Base-by-base conservation (phyloP, 2,797 vertebrate genomes). In the Babyrousa celebensis region DNA sequence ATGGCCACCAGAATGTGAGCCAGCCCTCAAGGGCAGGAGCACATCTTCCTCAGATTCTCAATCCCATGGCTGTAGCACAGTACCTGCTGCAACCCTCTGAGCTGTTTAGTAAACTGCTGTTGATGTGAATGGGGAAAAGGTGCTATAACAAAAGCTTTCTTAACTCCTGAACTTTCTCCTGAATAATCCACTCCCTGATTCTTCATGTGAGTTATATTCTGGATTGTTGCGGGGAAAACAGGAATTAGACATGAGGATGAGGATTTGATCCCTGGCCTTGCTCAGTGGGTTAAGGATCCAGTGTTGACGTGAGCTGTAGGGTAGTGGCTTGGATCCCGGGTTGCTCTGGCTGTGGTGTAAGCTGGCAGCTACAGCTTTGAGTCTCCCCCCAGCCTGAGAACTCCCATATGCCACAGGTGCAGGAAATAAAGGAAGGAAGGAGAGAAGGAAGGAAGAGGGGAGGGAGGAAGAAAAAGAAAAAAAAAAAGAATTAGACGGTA, bases 161-260 rank as follows among this genome's bases (percentile, higher is more conserved):
- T 78, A 56, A 75, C 54, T 79, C 70, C 75, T 65, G 21, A 17
- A 72, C 43, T 48, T 93, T 96, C 92, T 89, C 71, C 62, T 84
- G 17, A 78, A 70, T 79, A 92, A 88, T 60, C n/a, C 67, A 70
- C n/a, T 92, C 65, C 72, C 78, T 74, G 48, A 87, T 95, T 96
- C 58, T 91, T 91, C 60, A 90, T 85, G 68, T 86, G 85, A 82
- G 23, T 83, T 95, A 74, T 72, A 87, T 62, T 89, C 68, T 92
- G 52, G 40, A 52, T 89, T 86, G 4, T 74, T 93, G 56, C 67
- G 74, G 54, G 48, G 48, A 93, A 95, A 89, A 71, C 16, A 56
- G 10, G n/a, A 27, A 79, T 72, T 27, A 72, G 70, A 93, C 32
- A 48, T 48, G 43, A 48, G 43, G 43, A 48, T 48, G 43, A 48